phyloP scores from a whole-genome alignment of 2,888 invertebrate species.

The Noctua comes region DNA sequence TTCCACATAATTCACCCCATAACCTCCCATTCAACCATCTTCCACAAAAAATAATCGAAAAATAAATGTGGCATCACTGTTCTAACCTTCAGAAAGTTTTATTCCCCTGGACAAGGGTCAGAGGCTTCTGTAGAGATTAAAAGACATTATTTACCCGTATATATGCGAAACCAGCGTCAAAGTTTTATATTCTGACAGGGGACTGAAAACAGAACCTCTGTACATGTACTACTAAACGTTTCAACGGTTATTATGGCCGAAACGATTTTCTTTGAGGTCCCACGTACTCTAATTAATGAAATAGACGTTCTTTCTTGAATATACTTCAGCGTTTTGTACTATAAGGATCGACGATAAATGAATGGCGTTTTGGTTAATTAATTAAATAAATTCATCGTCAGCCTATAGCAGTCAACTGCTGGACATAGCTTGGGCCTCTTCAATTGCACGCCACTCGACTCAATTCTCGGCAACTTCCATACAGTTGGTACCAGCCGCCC shows the following conservation, averaged over 20 bases:
- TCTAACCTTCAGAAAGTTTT: constrained; percentile 81
- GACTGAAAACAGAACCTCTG: constrained; percentile 76
- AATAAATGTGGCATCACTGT: constrained; percentile 82
- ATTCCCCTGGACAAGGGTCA: constrained; percentile 82
- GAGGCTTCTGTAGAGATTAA: constrained; percentile 84
- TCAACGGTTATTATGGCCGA: constrained; percentile 72
- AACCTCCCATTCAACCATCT: constrained; percentile 68
- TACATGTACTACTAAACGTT: constrained; percentile 75
- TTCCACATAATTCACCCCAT: constrained; percentile 58
- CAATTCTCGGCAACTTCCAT: no score
- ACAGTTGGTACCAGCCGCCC: no score
- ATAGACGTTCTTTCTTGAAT: constrained; percentile 25
- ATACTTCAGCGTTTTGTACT: constrained; percentile 23
- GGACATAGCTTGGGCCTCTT: no score
- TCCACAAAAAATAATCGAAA: constrained; percentile 83
- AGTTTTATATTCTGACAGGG: constrained; percentile 87
- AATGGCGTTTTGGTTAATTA: not conserved
- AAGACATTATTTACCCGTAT: constrained; percentile 86
- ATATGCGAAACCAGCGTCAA: constrained; percentile 82
- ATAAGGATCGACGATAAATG: not conserved
- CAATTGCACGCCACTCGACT: no score
- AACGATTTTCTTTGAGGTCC: constrained; percentile 68
- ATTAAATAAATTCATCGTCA: not conserved
- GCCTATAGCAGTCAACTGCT: no score
- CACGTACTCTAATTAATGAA: constrained; percentile 60